These are phyloP conservation scores for Synergus umbraculus DNA, from an alignment of 2,888 invertebrate genomes.

Conservation along the genomic window DNA sequence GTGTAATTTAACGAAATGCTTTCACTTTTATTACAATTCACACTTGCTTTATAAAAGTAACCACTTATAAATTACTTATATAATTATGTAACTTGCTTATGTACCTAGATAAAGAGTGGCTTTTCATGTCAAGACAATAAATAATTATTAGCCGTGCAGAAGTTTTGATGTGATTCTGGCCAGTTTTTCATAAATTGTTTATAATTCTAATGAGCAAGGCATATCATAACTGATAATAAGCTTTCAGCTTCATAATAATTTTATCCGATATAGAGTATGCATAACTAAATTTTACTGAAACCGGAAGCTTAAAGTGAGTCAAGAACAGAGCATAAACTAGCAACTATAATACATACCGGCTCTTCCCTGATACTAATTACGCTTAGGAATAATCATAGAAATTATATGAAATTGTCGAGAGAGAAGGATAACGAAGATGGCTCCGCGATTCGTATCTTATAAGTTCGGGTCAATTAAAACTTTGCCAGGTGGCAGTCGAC, in stretches of 20 bases:
- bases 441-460: constrained; percentile 55
- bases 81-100: neutral
- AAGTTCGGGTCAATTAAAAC: constrained; percentile 69
- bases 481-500: constrained; percentile 64
- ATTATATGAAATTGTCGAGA: constrained; percentile 41
- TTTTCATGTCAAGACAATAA: neutral
- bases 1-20: constrained; percentile 53
- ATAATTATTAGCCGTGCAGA: too few relatives aligned
- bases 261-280: too few relatives aligned
- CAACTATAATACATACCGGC: neutral
- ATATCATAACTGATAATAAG: too few relatives aligned
- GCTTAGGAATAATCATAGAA: constrained; percentile 26
- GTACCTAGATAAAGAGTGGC: too few relatives aligned
- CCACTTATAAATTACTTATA: neutral
- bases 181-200: too few relatives aligned
- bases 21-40: constrained; percentile 51
- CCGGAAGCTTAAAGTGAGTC: neutral
- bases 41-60: neutral
- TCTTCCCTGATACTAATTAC: constrained; percentile 14
- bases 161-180: too few relatives aligned
- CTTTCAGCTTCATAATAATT: too few relatives aligned
- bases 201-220: too few relatives aligned
- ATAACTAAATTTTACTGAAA: too few relatives aligned
- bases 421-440: constrained; percentile 48
- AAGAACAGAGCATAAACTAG: neutral